These are phyloP conservation scores for Papilio glaucus DNA, from an alignment of 1,140 invertebrate genomes.

Conservation along the genomic window DNA sequence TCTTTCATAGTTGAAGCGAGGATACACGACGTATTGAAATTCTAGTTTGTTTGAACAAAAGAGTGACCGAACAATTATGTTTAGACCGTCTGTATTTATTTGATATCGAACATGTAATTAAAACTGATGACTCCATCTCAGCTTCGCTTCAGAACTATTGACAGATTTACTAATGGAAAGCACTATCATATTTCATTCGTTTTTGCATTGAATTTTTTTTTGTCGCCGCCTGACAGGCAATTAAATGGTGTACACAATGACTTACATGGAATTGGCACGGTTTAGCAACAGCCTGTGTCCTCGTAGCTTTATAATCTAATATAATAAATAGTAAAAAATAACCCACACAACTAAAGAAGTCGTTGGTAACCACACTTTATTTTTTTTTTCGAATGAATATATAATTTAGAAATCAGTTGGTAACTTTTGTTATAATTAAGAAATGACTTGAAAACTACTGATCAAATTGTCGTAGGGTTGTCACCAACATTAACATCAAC, in stretches of 20 bases:
- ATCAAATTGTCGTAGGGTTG: no score
- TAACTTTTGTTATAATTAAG: no score
- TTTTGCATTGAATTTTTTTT: conserved; percentile 65
- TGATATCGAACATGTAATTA: conserved; percentile 50
- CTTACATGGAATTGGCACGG: conserved; percentile 57
- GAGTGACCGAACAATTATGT: conserved; percentile 39
- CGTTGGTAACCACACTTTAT: neutral
- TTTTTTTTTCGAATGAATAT: no score
- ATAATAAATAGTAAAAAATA: neutral
- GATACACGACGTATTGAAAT: neutral
- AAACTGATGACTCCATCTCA: conserved; percentile 70
- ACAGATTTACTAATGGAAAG: conserved; percentile 57
- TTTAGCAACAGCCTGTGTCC: neutral
- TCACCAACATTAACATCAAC: no score
- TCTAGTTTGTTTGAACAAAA: conserved; percentile 37
- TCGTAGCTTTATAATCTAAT: neutral
- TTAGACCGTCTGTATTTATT: conserved; percentile 36
- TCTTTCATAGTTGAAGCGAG: neutral
- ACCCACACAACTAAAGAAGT: neutral
- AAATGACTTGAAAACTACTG: no score
- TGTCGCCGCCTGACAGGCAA: conserved; percentile 68
- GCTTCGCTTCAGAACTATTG: conserved; percentile 55
- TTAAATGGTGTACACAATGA: conserved; percentile 56
- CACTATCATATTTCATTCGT: conserved; percentile 68
- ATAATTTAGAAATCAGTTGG: no score